Evolutionary conservation across 2,797 vertebrate species (phyloP).

Genomic region (Lates japonicus): DNA sequence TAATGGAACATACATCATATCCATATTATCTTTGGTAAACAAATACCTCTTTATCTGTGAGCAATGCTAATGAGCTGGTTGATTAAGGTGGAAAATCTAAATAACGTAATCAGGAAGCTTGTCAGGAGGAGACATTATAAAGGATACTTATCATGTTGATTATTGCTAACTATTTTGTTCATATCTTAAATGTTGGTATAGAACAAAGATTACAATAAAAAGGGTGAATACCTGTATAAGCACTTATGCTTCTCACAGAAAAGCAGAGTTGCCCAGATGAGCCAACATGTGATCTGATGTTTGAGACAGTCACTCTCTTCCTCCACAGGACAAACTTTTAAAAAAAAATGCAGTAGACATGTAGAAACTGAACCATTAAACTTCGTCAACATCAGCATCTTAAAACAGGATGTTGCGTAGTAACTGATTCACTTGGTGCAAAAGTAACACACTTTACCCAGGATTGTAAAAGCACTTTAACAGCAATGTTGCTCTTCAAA

Average conservation of each 20-base stretch:
- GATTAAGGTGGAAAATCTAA: neutral
- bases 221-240: slow-evolving; percentile 47
- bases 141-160: neutral
- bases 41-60: fast-evolving
- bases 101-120: neutral
- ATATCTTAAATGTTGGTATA: neutral
- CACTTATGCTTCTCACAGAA: slow-evolving; percentile 3
- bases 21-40: neutral
- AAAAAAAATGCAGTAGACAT: neutral
- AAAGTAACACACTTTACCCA: neutral
- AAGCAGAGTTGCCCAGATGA: slow-evolving; percentile 50
- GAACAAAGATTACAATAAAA: neutral
- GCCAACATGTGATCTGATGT: slow-evolving; percentile 42
- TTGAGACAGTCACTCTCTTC: neutral
- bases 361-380: neutral
- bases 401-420: neutral
- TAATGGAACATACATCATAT: neutral
- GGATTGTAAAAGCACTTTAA: too few species aligned
- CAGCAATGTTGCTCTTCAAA: too few species aligned
- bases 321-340: neutral
- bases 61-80: neutral
- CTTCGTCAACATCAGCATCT: neutral
- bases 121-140: neutral
- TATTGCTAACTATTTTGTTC: fast-evolving
- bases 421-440: neutral